phyloP scores from a whole-genome alignment of 2,888 invertebrate species.

The Euproctis similis region DNA sequence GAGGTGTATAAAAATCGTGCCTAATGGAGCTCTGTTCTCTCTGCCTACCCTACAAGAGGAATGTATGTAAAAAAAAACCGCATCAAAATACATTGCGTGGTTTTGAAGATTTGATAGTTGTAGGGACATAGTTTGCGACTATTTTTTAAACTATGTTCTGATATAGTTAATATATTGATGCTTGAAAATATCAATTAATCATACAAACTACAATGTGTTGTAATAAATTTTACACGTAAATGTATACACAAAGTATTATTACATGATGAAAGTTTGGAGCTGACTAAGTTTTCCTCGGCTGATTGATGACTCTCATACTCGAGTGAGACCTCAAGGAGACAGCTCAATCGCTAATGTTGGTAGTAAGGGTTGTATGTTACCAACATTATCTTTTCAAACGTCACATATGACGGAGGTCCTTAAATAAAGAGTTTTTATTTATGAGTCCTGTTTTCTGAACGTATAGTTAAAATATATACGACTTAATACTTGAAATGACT shows the following conservation, averaged over 20 bases:
- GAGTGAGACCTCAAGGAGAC: conserved; percentile 22
- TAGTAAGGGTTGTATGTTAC: conserved; percentile 8
- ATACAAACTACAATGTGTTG: neutral
- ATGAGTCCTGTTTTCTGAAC: no score
- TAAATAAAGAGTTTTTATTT: conserved; percentile 6
- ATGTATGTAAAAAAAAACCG: no score
- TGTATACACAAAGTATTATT: conserved; percentile 21
- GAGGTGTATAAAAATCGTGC: no score
- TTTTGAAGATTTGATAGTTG: no score
- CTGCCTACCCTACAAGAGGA: no score
- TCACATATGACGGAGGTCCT: conserved; percentile 12
- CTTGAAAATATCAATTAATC: neutral
- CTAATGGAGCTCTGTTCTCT: no score
- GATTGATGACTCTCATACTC: conserved; percentile 39
- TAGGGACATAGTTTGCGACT: no score
- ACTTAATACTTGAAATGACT: no score
- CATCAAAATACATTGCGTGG: no score
- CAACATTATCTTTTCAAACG: conserved; percentile 20
- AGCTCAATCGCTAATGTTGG: conserved; percentile 25
- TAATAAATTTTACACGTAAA: conserved; percentile 2
- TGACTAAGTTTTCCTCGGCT: conserved; percentile 39
- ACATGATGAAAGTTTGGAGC: conserved; percentile 26
- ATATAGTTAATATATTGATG: no score
- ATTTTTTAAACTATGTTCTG: no score
- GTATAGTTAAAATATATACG: no score